A percentile compares a stretch with the other conserved stretches of the same genome.
These are phyloP conservation scores for Dilophus febrilis DNA, from an alignment of 2,888 invertebrate genomes.

Conservation along the genomic window DNA sequence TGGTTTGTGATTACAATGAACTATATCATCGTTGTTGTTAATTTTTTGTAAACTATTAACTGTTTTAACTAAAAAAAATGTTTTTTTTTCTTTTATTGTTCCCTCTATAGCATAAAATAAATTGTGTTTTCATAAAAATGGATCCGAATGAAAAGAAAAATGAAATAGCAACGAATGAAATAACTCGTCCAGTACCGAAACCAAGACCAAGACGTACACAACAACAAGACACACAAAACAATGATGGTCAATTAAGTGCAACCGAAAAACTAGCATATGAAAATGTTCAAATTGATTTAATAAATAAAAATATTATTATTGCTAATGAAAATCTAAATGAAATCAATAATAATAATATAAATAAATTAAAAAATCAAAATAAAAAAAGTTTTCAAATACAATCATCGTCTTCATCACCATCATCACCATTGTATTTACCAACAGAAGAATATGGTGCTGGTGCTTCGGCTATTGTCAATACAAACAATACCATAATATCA, in stretches of 20 bases:
- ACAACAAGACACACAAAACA: too few species aligned
- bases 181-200: constrained; percentile 23
- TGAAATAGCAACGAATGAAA: too few species aligned
- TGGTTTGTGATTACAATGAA: too few species aligned
- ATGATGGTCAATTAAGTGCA: constrained; percentile 12
- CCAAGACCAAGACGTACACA: constrained; percentile 27
- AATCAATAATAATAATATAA: constrained; percentile 15
- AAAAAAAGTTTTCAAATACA: constrained; percentile 18
- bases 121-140: too few species aligned
- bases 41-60: too few species aligned
- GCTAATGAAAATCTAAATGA: constrained; percentile 19
- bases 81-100: too few species aligned
- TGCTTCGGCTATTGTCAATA: neutral
- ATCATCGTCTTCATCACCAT: too few species aligned
- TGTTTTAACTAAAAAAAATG: too few species aligned
- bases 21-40: too few species aligned
- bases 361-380: constrained; percentile 19
- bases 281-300: constrained; percentile 23
- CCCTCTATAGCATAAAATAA: too few species aligned
- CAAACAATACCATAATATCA: neutral
- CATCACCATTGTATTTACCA: neutral
- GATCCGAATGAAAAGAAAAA: too few species aligned
- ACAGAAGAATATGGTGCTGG: too few species aligned
- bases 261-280: constrained; percentile 21
- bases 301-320: constrained; percentile 19